phyloP scores from a whole-genome alignment of 1,140 invertebrate species.

The Aphelinus atriplicis region DNA sequence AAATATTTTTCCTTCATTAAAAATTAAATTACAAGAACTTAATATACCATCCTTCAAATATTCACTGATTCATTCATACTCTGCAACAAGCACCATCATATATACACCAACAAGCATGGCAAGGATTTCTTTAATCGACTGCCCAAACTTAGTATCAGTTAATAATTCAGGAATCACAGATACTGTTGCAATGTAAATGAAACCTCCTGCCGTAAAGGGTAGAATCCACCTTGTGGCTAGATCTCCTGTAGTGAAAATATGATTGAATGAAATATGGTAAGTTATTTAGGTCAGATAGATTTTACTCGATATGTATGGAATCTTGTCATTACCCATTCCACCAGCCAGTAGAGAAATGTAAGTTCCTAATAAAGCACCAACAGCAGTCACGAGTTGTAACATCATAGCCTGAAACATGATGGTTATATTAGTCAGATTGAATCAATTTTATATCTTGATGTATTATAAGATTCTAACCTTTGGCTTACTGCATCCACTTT shows the following conservation, averaged over 20 bases:
- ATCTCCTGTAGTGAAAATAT: constrained; percentile 66
- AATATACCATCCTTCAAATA: constrained; percentile 7
- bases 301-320: constrained; percentile 13
- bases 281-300: constrained; percentile 5
- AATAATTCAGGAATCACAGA: constrained; percentile 95
- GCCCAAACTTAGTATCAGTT: constrained; percentile 83
- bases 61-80: constrained; percentile 76
- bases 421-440: not conserved
- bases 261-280: constrained; percentile 28
- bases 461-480: constrained; percentile 69
- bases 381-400: constrained; percentile 90
- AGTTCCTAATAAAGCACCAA: constrained; percentile 93
- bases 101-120: constrained; percentile 86
- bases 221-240: constrained; percentile 86
- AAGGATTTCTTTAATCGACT: constrained; percentile 86
- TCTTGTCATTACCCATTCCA: constrained; percentile 69
- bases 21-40: constrained; percentile 14
- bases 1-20: constrained; percentile 14
- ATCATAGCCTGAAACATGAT: constrained; percentile 80
- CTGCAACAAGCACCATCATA: constrained; percentile 92
- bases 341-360: constrained; percentile 84
- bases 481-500: constrained; percentile 88
- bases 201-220: constrained; percentile 96
- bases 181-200: constrained; percentile 98
- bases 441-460: not conserved